Conservation (phyloP, 2,888 invertebrate genomes). For the Coremacera marginata region DNA sequence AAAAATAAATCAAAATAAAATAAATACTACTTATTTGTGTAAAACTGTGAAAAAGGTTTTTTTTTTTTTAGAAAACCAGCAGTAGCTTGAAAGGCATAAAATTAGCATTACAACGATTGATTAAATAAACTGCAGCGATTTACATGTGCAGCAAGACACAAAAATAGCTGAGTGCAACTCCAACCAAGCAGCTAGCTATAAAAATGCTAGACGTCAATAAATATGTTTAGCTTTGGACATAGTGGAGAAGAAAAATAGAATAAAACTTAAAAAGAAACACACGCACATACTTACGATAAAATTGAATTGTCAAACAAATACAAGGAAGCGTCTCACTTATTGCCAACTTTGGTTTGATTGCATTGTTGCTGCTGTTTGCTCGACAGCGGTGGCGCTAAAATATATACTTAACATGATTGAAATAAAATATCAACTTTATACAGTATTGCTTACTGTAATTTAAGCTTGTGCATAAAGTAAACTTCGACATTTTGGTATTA, state of each 20-base stretch:
- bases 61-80: not conserved
- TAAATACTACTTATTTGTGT: not conserved
- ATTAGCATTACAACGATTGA: conserved; percentile 15
- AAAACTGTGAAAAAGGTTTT: not conserved
- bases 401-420: too few relatives aligned
- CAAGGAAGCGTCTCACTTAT: conserved; percentile 9
- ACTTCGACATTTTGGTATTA: too few relatives aligned
- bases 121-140: conserved; percentile 20
- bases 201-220: conserved; percentile 35
- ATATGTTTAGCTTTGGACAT: conserved; percentile 8
- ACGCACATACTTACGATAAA: not conserved
- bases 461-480: too few relatives aligned
- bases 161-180: not conserved
- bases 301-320: conserved; percentile 34
- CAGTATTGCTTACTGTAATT: too few relatives aligned
- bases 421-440: too few relatives aligned
- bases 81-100: not conserved
- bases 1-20: not conserved
- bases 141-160: not conserved
- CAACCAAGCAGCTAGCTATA: conserved; percentile 8
- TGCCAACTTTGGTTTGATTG: not conserved
- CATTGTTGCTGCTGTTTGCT: not conserved
- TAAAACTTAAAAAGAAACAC: not conserved
- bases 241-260: not conserved
- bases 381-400: not conserved